These are phyloP conservation scores for Ictidomys tridecemlineatus DNA, from an alignment of 2,113 vertebrate genomes.

Conservation along the genomic window DNA sequence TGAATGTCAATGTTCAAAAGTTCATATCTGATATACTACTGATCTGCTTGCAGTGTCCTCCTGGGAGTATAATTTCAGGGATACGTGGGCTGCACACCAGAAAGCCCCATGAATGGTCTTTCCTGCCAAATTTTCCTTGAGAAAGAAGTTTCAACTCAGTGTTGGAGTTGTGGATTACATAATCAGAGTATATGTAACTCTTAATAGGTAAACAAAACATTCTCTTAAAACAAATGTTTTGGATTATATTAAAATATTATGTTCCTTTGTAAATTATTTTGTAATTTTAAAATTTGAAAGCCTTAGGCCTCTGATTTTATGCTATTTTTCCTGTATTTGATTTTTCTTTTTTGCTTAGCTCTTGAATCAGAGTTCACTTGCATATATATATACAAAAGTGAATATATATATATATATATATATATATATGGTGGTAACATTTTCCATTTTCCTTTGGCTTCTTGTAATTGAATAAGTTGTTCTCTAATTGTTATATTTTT, in stretches of 20 bases:
- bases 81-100: fast-evolving
- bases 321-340: not conserved
- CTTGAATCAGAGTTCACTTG: not conserved
- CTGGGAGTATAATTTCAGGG: not conserved
- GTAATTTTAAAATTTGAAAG: not conserved
- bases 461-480: conserved; percentile 45
- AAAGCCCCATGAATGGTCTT: too few species aligned
- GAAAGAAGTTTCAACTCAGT: not conserved
- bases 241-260: conserved; percentile 12
- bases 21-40: not conserved
- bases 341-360: conserved; percentile 34
- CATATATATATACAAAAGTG: not conserved
- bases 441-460: not conserved
- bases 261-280: conserved; percentile 13
- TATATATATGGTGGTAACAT: not conserved
- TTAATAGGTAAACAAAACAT: too few species aligned
- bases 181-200: not conserved
- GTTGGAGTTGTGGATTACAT: not conserved
- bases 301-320: conserved; percentile 19
- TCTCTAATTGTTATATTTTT: not conserved
- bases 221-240: not conserved
- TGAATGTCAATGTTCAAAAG: fast-evolving
- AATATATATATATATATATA: not conserved
- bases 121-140: not conserved
- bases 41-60: not conserved